Percentiles rank a stretch among this genome's conserved stretches.
These are phyloP conservation scores for Thymelicus acteon DNA, from an alignment of 2,888 invertebrate genomes.

Conservation along the genomic window DNA sequence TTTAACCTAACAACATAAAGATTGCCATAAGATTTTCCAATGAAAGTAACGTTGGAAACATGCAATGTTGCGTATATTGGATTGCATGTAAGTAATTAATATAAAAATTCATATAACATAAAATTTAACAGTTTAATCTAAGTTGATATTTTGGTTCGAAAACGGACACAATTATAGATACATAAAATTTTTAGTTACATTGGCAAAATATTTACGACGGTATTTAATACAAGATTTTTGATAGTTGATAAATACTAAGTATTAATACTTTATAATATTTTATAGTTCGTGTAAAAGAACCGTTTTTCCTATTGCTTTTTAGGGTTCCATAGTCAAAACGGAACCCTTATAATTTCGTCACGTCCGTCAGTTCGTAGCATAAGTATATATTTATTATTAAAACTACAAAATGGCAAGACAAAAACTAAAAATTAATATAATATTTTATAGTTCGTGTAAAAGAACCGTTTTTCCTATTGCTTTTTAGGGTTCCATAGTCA, in stretches of 20 bases:
- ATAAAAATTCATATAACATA: neutral
- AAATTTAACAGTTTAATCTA: neutral
- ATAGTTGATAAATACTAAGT: neutral
- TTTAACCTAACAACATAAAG: too few species aligned
- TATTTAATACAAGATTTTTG: neutral
- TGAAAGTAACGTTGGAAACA: too few species aligned
- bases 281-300: neutral
- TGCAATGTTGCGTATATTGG: too few species aligned
- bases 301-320: neutral
- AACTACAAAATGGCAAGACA: too few species aligned
- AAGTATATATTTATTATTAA: too few species aligned
- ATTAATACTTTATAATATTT: too few species aligned
- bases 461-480: neutral
- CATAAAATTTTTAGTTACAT: neutral
- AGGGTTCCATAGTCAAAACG: neutral
- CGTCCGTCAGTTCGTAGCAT: too few species aligned
- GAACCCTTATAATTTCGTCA: too few species aligned
- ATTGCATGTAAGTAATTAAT: neutral
- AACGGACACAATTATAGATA: neutral
- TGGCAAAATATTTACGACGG: neutral
- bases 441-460: neutral
- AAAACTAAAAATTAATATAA: too few species aligned
- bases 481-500: neutral
- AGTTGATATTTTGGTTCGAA: neutral
- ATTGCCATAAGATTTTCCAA: too few species aligned